Percentiles rank a stretch among this genome's conserved stretches.
phyloP scores from a whole-genome alignment of 2,888 invertebrate species.

The Belgica antarctica region DNA sequence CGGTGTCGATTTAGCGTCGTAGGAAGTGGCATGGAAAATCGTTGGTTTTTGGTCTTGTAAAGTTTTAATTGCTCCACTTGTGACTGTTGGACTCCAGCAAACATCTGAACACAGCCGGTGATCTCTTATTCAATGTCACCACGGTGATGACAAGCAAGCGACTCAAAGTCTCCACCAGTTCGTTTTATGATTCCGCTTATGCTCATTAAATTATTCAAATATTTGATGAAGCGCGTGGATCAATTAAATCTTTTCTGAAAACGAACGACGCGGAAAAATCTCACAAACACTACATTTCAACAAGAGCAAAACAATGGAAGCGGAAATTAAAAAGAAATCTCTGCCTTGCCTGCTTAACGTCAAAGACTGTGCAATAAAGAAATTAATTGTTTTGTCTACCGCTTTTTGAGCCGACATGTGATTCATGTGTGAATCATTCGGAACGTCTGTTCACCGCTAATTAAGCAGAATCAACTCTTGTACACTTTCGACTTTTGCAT shows the following conservation, averaged over 20 bases:
- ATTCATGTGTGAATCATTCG: too few relatives aligned
- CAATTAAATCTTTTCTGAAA: neutral
- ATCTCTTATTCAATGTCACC: neutral
- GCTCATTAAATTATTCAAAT: neutral
- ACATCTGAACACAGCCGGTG: too few relatives aligned
- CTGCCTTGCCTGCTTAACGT: neutral
- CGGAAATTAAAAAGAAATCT: neutral
- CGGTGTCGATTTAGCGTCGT: neutral
- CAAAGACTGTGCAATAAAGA: neutral
- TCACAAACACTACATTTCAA: neutral
- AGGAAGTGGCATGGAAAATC: neutral
- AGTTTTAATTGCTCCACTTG: neutral
- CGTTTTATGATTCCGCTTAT: neutral
- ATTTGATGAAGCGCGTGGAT: neutral
- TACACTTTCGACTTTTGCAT: too few relatives aligned
- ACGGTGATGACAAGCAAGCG: neutral
- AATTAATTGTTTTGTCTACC: neutral
- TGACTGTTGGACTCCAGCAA: too few relatives aligned
- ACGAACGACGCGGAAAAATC: neutral
- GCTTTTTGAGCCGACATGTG: neutral
- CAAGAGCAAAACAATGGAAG: neutral
- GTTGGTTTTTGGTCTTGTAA: neutral
- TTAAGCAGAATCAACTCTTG: too few relatives aligned
- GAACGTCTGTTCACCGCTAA: too few relatives aligned
- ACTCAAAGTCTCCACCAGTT: neutral